Conservation (phyloP, 2,113 vertebrate genomes). For the Hiodon tergisus region DNA sequence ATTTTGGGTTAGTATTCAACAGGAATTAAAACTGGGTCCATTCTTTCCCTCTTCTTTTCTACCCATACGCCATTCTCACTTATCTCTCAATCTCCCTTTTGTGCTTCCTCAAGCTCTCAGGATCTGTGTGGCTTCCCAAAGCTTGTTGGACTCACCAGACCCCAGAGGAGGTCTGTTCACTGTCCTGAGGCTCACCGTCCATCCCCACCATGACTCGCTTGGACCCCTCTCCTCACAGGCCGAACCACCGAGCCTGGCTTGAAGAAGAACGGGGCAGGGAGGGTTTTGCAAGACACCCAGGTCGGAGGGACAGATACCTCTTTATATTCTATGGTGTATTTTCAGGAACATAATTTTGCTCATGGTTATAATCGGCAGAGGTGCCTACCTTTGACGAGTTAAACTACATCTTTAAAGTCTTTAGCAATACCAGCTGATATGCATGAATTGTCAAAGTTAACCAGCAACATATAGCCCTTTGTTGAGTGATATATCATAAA, state of each 20-base stretch:
- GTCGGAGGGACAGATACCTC: slow-evolving; percentile 34
- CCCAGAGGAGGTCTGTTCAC: slow-evolving; percentile 26
- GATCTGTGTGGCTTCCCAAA: slow-evolving; percentile 29
- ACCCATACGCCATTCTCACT: background rate
- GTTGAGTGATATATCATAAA: no score
- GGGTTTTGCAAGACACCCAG: slow-evolving; percentile 48
- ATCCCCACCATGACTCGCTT: slow-evolving; percentile 53
- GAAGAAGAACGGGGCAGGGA: slow-evolving; percentile 53
- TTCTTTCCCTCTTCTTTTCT: background rate
- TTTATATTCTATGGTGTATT: background rate
- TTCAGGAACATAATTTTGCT: background rate
- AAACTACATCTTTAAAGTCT: no score
- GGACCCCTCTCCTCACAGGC: slow-evolving; percentile 46
- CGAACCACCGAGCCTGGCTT: slow-evolving; percentile 45
- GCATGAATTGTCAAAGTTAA: no score
- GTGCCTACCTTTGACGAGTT: no score
- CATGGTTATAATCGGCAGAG: background rate
- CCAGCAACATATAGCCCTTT: no score
- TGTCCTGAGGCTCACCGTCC: slow-evolving; percentile 22
- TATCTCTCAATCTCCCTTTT: background rate
- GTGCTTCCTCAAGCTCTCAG: slow-evolving; percentile 29
- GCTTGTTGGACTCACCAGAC: slow-evolving; percentile 31
- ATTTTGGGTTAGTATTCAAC: background rate
- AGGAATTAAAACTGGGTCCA: background rate
- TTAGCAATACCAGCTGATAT: no score